A percentile compares a stretch with the other conserved stretches of the same genome.
phyloP scores from a whole-genome alignment of 1,140 invertebrate species.

The Drosophila mayri region DNA sequence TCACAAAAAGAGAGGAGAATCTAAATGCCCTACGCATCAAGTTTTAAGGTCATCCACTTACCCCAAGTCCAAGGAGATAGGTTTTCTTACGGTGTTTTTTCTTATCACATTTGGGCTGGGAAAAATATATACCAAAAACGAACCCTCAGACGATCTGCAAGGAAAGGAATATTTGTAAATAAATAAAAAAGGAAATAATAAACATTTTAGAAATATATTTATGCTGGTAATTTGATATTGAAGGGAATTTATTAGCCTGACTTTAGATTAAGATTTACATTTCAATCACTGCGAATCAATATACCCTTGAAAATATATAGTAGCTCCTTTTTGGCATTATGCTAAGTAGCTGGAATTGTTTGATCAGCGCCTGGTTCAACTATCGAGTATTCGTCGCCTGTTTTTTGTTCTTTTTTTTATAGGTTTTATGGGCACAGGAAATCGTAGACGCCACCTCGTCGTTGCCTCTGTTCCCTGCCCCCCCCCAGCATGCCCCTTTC shows the following conservation, averaged over 20 bases:
- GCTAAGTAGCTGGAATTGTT: slow-evolving; percentile 62
- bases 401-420: slow-evolving; percentile 28
- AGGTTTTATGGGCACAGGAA: slow-evolving; percentile 38
- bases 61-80: not conserved
- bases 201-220: not conserved
- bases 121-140: not conserved
- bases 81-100: not conserved
- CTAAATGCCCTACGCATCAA: slow-evolving; percentile 45
- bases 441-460: slow-evolving; percentile 38
- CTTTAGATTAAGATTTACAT: not conserved
- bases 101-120: not conserved
- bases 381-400: slow-evolving; percentile 77
- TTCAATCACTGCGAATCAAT: slow-evolving; percentile 4
- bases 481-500: not conserved
- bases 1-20: slow-evolving; percentile 62
- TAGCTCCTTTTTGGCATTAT: slow-evolving; percentile 32
- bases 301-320: not conserved
- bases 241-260: not conserved
- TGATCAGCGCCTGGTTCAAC: slow-evolving; percentile 65
- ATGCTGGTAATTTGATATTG: no score
- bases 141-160: not conserved
- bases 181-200: not conserved
- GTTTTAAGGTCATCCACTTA: slow-evolving; percentile 1
- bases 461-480: not conserved
- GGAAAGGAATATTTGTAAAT: not conserved